A percentile compares a stretch with the other conserved stretches of the same genome.
Evolutionary conservation across 2,113 vertebrate genomes (phyloP).

Genomic region (Pollachius pollachius): DNA sequence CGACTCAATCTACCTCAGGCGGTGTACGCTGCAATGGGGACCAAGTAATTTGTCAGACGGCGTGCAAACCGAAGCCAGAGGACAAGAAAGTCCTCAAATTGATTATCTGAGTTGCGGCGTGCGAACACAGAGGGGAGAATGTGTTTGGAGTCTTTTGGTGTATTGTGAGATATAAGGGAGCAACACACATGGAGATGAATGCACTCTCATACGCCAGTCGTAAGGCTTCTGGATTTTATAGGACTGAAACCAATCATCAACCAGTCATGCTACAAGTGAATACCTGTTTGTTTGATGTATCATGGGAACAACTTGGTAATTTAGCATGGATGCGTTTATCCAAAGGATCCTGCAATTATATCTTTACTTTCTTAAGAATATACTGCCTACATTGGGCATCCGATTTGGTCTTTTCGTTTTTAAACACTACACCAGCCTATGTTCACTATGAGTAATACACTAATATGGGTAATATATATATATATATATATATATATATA

Average conservation of each 20-base stretch:
- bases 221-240: background rate
- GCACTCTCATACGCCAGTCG: background rate
- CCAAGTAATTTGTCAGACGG: slow-evolving; percentile 6
- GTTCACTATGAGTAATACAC: no score
- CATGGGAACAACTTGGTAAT: no score
- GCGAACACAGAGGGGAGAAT: slow-evolving; percentile 2
- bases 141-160: background rate
- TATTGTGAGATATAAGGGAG: background rate
- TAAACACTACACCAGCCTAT: no score
- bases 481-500: slow-evolving; percentile 34
- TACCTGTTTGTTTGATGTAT: no score
- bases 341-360: no score
- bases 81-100: slow-evolving; percentile 7
- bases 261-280: slow-evolving; percentile 31
- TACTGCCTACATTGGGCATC: no score
- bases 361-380: no score
- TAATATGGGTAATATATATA: no score
- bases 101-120: slow-evolving; percentile 16
- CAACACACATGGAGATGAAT: background rate
- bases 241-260: background rate
- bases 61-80: background rate
- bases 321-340: no score
- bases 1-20: background rate
- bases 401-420: no score
- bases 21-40: background rate